Evolutionary conservation across 2,113 vertebrate genomes (phyloP).

Genomic region (Hippolais icterina): DNA sequence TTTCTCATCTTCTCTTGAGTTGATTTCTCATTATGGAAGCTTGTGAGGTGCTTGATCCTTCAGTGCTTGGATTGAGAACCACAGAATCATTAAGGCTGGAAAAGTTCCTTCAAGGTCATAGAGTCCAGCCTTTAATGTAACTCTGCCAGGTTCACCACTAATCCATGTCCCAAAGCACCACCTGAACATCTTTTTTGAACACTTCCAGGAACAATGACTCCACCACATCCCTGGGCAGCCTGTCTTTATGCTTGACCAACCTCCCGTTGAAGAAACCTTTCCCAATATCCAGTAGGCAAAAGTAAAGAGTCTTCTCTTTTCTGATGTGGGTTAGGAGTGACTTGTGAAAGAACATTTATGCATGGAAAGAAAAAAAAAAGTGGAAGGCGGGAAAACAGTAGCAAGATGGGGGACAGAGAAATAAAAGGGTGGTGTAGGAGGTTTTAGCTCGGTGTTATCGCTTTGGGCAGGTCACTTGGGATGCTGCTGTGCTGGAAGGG

Average conservation of each 20-base stretch:
- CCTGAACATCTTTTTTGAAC: not conserved
- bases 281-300: not conserved
- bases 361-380: not conserved
- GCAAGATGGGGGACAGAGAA: not conserved
- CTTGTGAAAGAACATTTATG: not conserved
- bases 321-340: not conserved
- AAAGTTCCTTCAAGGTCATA: not conserved
- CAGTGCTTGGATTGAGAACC: not conserved
- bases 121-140: not conserved
- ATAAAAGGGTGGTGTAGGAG: not conserved
- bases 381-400: accelerated
- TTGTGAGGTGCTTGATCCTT: not conserved
- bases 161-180: not conserved
- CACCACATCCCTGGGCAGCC: not conserved
- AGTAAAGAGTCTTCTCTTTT: not conserved
- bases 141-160: not conserved
- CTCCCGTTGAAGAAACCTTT: not conserved
- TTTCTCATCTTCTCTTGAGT: not conserved
- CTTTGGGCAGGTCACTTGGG: not conserved
- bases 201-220: not conserved
- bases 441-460: not conserved
- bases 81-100: not conserved
- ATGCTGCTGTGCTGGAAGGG: not conserved
- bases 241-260: not conserved
- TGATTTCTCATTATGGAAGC: not conserved